phyloP scores from a whole-genome alignment of 2,888 invertebrate species.

The Pteria penguin region DNA sequence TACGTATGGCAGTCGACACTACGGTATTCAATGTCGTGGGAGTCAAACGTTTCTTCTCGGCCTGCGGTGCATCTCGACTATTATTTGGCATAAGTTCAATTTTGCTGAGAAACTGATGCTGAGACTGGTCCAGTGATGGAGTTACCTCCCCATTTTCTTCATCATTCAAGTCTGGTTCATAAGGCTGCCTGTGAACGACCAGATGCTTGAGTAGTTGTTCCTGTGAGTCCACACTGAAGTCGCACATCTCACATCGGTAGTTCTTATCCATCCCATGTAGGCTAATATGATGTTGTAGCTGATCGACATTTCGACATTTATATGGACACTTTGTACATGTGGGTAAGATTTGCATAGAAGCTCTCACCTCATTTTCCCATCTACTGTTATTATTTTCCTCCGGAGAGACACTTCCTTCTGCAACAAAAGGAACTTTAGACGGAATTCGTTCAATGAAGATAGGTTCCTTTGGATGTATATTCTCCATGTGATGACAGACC shows the following conservation, averaged over 20 bases:
- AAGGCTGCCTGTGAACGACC: constrained; percentile 39
- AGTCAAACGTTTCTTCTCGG: constrained; percentile 12
- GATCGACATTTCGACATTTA: constrained; percentile 46
- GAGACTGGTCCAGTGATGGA: constrained; percentile 14
- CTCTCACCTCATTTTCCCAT: constrained; percentile 18
- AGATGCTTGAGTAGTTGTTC: constrained; percentile 60
- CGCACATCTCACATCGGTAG: constrained; percentile 66
- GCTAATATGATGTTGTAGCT: constrained; percentile 53
- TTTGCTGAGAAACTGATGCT: constrained; percentile 22
- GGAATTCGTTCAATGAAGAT: constrained; percentile 43
- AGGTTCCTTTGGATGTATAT: constrained; percentile 57
- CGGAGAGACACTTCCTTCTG: constrained; percentile 3
- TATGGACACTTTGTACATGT: constrained; percentile 63
- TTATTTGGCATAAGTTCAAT: constrained; percentile 21
- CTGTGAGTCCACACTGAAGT: constrained; percentile 61
- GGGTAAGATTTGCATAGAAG: constrained; percentile 23
- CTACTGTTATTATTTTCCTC: constrained; percentile 32
- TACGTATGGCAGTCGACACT: constrained; percentile 37
- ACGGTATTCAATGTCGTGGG: constrained; percentile 30
- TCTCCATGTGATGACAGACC: constrained; percentile 66
- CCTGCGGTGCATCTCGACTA: background rate
- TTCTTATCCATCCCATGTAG: constrained; percentile 48
- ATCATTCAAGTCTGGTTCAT: constrained; percentile 38
- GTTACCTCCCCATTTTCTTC: constrained; percentile 24
- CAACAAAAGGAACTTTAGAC: constrained; percentile 18